These are phyloP conservation scores for Sebastes melanostomus DNA, from an alignment of 2,797 vertebrate species.

Conservation along the genomic window DNA sequence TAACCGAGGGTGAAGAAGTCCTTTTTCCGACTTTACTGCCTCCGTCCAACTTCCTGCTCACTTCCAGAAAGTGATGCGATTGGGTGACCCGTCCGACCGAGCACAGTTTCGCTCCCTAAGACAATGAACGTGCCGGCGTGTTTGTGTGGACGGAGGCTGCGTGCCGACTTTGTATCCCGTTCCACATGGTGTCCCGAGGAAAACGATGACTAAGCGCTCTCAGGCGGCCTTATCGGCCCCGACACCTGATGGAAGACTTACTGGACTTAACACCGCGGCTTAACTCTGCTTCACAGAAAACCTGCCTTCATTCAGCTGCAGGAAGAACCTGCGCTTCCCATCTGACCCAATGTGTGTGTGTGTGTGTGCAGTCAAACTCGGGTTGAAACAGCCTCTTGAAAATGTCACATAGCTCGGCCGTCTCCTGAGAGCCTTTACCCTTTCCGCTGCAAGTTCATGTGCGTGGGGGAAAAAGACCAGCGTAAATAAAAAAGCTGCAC, in stretches of 20 bases:
- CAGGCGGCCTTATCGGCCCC: slow-evolving; percentile 59
- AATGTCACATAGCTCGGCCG: slow-evolving; percentile 77
- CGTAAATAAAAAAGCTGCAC: slow-evolving; percentile 61
- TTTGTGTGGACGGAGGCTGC: slow-evolving; percentile 16
- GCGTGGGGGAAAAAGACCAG: slow-evolving; percentile 59
- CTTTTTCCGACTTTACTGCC: slow-evolving; percentile 16
- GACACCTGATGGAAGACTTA: slow-evolving; percentile 70
- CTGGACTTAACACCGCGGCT: slow-evolving; percentile 68
- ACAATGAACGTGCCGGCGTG: slow-evolving; percentile 33
- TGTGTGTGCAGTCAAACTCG: slow-evolving; percentile 46
- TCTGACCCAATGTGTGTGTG: slow-evolving; percentile 35
- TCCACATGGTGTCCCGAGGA: slow-evolving; percentile 34
- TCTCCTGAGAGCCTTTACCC: slow-evolving; percentile 74
- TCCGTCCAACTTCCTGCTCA: slow-evolving; percentile 39
- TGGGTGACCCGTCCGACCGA: slow-evolving; percentile 16
- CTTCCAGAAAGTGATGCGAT: slow-evolving; percentile 39
- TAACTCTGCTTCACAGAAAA: slow-evolving; percentile 63
- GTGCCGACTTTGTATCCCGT: slow-evolving; percentile 23
- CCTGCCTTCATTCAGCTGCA: slow-evolving; percentile 60
- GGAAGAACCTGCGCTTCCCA: slow-evolving; percentile 53
- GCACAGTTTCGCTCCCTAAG: slow-evolving; percentile 5
- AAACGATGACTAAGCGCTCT: slow-evolving; percentile 60
- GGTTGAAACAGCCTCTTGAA: slow-evolving; percentile 67
- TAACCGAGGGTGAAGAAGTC: slow-evolving; percentile 40
- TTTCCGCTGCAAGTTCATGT: slow-evolving; percentile 73